These are phyloP conservation scores for Therioaphis trifolii DNA, from an alignment of 2,888 invertebrate species.

Conservation along the genomic window DNA sequence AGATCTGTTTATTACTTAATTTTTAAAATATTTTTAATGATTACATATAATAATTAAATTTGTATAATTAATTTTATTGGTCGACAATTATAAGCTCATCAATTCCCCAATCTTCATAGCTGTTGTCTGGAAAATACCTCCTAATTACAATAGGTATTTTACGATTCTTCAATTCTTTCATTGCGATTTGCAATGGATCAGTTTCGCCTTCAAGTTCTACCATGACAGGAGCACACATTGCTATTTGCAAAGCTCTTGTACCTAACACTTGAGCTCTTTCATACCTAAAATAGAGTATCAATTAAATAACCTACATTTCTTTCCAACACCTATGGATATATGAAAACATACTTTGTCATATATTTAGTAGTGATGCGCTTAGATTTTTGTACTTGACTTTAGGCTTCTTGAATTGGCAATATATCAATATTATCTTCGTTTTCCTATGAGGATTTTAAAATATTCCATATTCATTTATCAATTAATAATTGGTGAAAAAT, in stretches of 20 bases:
- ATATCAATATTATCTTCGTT: conserved; percentile 89
- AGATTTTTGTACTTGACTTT: conserved; percentile 84
- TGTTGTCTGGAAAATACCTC: conserved; percentile 96
- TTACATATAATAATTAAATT: neutral
- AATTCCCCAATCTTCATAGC: conserved; percentile 99
- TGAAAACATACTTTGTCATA: conserved; percentile 87
- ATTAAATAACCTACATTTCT: neutral
- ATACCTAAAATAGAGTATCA: conserved; percentile 72
- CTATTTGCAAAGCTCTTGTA: conserved; percentile 97
- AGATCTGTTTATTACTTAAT: neutral
- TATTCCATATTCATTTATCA: no score
- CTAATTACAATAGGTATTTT: conserved; percentile 97
- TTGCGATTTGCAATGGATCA: conserved; percentile 97
- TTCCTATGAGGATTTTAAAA: conserved; percentile 70
- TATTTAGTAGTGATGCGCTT: conserved; percentile 96
- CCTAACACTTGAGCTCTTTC: conserved; percentile 92
- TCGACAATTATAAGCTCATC: conserved; percentile 97
- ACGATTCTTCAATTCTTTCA: conserved; percentile 97
- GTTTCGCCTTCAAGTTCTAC: conserved; percentile 99
- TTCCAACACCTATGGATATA: conserved; percentile 55
- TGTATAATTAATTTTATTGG: conserved; percentile 71
- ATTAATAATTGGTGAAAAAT: no score
- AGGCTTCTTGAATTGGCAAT: conserved; percentile 81
- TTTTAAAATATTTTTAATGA: neutral
- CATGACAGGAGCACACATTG: conserved; percentile 99